Evolutionary conservation across 37 sponge, comb jelly and placozoan genomes (phyloP), one percentile per base, ranked within the genome.

Genomic region (Beroe forskalii): DNA sequence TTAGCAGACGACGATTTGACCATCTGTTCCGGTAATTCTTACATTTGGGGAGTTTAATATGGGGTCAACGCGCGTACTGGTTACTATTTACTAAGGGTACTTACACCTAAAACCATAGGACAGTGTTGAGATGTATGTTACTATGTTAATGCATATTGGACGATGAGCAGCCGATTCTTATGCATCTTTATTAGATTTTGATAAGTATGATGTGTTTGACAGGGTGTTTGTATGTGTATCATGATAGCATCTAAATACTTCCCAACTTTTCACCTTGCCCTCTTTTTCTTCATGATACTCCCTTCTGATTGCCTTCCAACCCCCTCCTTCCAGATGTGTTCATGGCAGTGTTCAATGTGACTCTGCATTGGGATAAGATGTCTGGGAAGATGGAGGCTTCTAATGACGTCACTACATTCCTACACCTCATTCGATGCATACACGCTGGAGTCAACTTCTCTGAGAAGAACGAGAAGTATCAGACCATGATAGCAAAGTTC

Each of bases 261-360:
- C n/a, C n/a, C n/a, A n/a, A n/a, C n/a, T n/a, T n/a, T n/a, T n/a
- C n/a, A n/a, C 60, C 60, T 55, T 55, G 9, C 14, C 17, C 60
- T 17, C 17, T 55, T 55, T 17, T 20, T 55, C 60, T n/a, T n/a
- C n/a, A n/a, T n/a, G n/a, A n/a, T n/a, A 20, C 60, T 55, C 14
- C 9, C 17, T 55, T 55, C n/a, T n/a, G n/a, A n/a, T n/a, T n/a
- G n/a, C n/a, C n/a, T n/a, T n/a, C n/a, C n/a, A n/a, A n/a, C 9
- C 28, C 67, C 28, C 27, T 37, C 12, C 75, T 37, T 72, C 39
- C 75, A 72, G 75, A 72, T 33, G 38, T 72, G 75, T 72, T 72
- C 75, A 72, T 72, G 75, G 40, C 75, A 2, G 55, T 80, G 55
- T 80, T 80, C 55, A 80, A 43, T 24, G 28, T 80, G 28, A 80